phyloP scores from a whole-genome alignment of 2,797 vertebrate species.

The Galago senegalensis region DNA sequence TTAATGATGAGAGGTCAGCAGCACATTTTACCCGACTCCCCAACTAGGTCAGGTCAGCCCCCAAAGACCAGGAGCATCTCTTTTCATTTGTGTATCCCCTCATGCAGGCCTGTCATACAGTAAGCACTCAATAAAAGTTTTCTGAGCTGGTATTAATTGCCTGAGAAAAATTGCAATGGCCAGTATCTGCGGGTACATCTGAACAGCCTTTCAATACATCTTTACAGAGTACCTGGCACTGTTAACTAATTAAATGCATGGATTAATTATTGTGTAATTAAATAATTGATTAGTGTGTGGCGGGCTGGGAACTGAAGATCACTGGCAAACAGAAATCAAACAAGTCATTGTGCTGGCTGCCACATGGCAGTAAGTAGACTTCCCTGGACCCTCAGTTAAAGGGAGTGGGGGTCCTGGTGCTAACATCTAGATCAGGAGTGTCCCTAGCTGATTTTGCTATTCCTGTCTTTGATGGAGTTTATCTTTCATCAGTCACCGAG shows the following conservation, averaged over 20 bases:
- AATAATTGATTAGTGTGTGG: background rate
- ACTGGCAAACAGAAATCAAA: constrained; percentile 15
- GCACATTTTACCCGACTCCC: background rate
- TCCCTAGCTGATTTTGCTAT: background rate
- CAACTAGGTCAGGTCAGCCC: background rate
- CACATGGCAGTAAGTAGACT: background rate
- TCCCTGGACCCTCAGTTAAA: background rate
- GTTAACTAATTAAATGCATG: background rate
- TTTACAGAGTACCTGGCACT: background rate
- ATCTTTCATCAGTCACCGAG: background rate
- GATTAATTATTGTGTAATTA: background rate
- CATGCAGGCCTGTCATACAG: background rate
- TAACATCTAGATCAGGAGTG: background rate
- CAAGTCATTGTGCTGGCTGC: accelerated
- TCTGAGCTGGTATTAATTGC: background rate
- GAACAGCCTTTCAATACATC: background rate
- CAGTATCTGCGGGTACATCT: background rate
- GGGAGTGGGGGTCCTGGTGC: background rate
- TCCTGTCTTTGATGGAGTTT: background rate
- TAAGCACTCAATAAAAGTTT: background rate
- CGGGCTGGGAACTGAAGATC: background rate
- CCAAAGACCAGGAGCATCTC: background rate
- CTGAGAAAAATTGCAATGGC: background rate
- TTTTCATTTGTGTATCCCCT: background rate
- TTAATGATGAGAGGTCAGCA: background rate